These are phyloP conservation scores for Phoenoteleia sp. DNA, from an alignment of 2,888 invertebrate genomes.

Conservation along the genomic window DNA sequence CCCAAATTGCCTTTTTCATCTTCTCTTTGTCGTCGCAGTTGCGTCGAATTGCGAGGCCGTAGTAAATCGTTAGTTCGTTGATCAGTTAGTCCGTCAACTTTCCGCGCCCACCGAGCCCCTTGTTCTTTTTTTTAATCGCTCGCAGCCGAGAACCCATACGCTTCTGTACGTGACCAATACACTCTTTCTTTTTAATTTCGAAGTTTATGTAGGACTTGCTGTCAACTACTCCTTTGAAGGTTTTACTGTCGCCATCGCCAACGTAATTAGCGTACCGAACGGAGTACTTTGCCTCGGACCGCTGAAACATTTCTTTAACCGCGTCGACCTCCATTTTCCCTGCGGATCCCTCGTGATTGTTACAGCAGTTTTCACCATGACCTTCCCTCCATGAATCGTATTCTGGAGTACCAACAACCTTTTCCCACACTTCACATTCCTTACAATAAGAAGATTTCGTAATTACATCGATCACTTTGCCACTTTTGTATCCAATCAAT, in stretches of 20 bases:
- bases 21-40: slow-evolving; percentile 43
- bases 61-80: slow-evolving; percentile 55
- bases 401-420: background rate
- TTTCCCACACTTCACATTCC: slow-evolving; percentile 12
- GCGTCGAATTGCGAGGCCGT: slow-evolving; percentile 54
- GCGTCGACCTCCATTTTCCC: slow-evolving; percentile 8
- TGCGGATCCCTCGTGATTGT: slow-evolving; percentile 15
- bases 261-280: slow-evolving; percentile 14
- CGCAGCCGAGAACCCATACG: slow-evolving; percentile 33
- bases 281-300: slow-evolving; percentile 9
- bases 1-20: slow-evolving; percentile 3
- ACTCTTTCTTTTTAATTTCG: slow-evolving; percentile 28
- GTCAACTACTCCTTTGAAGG: slow-evolving; percentile 6
- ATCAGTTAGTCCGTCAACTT: slow-evolving; percentile 56
- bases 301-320: slow-evolving; percentile 4
- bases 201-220: background rate
- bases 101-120: slow-evolving; percentile 42
- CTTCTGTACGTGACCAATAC: background rate
- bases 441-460: slow-evolving; percentile 18
- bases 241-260: slow-evolving; percentile 23
- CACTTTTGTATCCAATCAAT: slow-evolving; percentile 71
- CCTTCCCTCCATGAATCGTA: background rate
- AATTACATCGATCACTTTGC: background rate
- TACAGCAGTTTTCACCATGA: background rate
- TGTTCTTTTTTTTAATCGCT: slow-evolving; percentile 43